These are phyloP conservation scores for Aspidapion aeneum DNA, from an alignment of 2,888 invertebrate species.

Conservation along the genomic window DNA sequence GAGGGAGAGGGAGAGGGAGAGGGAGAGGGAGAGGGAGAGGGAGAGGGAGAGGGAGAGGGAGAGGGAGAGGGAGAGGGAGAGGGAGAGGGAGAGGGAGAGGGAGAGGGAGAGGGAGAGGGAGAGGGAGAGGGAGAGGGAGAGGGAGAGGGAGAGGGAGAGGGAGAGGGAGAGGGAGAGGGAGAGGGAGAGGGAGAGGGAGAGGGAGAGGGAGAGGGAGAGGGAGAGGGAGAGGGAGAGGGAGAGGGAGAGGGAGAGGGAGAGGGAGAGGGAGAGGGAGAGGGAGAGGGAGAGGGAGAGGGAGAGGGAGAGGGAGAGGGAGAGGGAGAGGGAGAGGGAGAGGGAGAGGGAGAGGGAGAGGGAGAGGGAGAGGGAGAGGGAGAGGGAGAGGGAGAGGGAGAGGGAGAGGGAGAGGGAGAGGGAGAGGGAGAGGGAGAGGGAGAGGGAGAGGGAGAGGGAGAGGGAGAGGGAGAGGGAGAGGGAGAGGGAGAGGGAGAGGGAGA, in stretches of 20 bases:
- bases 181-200: constrained; percentile 12
- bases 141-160: constrained; percentile 11
- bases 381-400: constrained; percentile 12
- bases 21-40: constrained; percentile 11
- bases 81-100: constrained; percentile 12
- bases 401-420: constrained; percentile 12
- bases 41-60: constrained; percentile 12
- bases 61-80: constrained; percentile 11
- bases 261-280: constrained; percentile 12
- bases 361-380: constrained; percentile 11
- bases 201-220: constrained; percentile 11
- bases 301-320: constrained; percentile 12
- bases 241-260: constrained; percentile 11
- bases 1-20: constrained; percentile 12
- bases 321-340: constrained; percentile 11
- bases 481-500: constrained; percentile 11
- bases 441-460: constrained; percentile 11
- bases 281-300: constrained; percentile 12
- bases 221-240: constrained; percentile 12
- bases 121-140: constrained; percentile 12
- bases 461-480: constrained; percentile 12
- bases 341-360: constrained; percentile 12
- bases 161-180: constrained; percentile 12
- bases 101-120: constrained; percentile 12
- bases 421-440: constrained; percentile 12